Evolutionary conservation across 2,888 invertebrate genomes (phyloP), one percentile per base, ranked within the genome.

Genomic region (Xestia ashworthii): DNA sequence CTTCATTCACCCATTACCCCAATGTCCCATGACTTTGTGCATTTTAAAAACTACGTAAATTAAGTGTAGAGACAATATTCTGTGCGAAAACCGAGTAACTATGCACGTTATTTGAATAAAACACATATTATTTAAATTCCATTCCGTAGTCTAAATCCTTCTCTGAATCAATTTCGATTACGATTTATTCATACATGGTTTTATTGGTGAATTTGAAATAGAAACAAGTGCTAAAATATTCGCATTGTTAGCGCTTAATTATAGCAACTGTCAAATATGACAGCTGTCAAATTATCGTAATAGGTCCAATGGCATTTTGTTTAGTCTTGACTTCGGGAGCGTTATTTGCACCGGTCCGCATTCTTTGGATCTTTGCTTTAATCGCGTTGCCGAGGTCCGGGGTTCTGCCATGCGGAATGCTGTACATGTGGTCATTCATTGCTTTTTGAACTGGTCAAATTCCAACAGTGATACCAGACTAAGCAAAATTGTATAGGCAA

Each of bases 341-440:
- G 68, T 81, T 87, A 86, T 90, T 85, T 84, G 76, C 85, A 85
- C 78, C 76, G 66, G 73, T 66, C 66, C 46, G 84, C 87, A 90
- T 90, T 88, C 83, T 79, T 78, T 22, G 76, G 71, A 84, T 88
- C 83, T 86, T 86, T 87, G 64, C 77, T 75, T 73, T 76, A 78
- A 87, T 84, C 74, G 73, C 66, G n/a, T 44, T 65, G 44, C n/a
- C 44, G 80, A 75, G 73, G 81, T 71, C 80, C 69, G 41, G 41
- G 66, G 48, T 80, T 48, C 62, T 70, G 70, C 70, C 44, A 74
- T 78, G 70, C 44, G 58, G 74, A 70, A 78, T 80, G 41, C 55
- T 38, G 44, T 69, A 41, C 60, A 67, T 58, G 66, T 55, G 38
- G 38, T 19, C 44, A 64, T 46, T 32, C 32, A n/a, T 58, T 58